These are phyloP conservation scores for Psylliodes chrysocephalus DNA, from an alignment of 2,888 invertebrate genomes.

Conservation along the genomic window DNA sequence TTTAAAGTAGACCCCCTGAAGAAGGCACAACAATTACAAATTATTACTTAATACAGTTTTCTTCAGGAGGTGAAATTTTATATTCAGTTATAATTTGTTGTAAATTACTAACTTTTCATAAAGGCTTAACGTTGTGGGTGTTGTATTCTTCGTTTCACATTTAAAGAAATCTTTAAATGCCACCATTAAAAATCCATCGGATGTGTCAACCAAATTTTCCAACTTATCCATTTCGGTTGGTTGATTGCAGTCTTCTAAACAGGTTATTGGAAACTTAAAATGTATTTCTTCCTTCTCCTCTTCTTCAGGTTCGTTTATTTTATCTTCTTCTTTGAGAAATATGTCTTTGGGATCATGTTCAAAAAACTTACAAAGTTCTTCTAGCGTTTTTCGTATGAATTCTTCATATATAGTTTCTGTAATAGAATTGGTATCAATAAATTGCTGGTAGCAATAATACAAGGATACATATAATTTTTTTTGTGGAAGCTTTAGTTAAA, in stretches of 20 bases:
- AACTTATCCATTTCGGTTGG: constrained; percentile 57
- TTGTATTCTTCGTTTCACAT: constrained; percentile 37
- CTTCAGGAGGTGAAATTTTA: too few species aligned
- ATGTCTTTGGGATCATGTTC: constrained; percentile 24
- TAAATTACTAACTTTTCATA: constrained; percentile 52
- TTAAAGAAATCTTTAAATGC: constrained; percentile 63
- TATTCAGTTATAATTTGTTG: too few species aligned
- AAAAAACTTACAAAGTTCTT: constrained; percentile 51
- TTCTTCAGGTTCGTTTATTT: constrained; percentile 21
- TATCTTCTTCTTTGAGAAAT: constrained; percentile 2
- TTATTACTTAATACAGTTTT: too few species aligned
- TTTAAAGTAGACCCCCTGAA: too few species aligned
- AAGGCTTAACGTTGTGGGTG: constrained; percentile 39
- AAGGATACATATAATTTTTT: too few species aligned
- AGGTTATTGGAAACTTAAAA: constrained; percentile 51
- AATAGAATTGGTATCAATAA: constrained; percentile 37
- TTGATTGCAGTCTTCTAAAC: constrained; percentile 50
- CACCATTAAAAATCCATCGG: constrained; percentile 63
- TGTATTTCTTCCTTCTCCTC: constrained; percentile 19
- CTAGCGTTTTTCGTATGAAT: constrained; percentile 53
- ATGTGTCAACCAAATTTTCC: constrained; percentile 57
- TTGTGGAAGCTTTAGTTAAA: too few species aligned
- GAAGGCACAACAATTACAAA: too few species aligned
- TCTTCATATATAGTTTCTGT: constrained; percentile 59
- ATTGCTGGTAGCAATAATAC: too few species aligned